Percentiles rank a stretch among this genome's conserved stretches.
phyloP scores from a whole-genome alignment of 2,797 vertebrate species.

The Columba guinea region DNA sequence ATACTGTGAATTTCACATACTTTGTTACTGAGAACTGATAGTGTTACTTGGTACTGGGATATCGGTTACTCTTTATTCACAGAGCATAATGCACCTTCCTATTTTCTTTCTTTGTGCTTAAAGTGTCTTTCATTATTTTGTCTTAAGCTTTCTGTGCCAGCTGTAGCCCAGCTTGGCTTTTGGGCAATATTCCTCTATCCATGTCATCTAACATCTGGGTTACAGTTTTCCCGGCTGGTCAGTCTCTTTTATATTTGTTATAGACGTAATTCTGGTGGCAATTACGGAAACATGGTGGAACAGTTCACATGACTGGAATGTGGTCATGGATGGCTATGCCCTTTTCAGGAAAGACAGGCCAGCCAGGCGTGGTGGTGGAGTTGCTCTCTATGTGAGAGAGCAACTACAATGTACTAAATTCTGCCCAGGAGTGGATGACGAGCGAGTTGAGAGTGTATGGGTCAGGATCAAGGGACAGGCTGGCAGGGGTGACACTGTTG shows the following conservation, averaged over 20 bases:
- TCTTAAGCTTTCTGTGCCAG: neutral
- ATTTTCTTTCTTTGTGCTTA: neutral
- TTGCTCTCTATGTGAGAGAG: too few relatives aligned
- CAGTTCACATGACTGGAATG: too few relatives aligned
- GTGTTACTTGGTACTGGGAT: neutral
- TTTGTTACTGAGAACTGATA: neutral
- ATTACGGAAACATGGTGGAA: too few relatives aligned
- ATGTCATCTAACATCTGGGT: neutral
- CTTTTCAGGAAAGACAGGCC: too few relatives aligned
- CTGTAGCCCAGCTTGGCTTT: neutral
- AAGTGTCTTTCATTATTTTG: neutral
- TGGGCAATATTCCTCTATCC: neutral
- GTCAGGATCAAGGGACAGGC: too few relatives aligned
- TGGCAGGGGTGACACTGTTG: too few relatives aligned
- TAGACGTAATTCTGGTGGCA: rapidly evolving
- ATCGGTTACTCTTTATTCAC: neutral
- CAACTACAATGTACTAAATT: too few relatives aligned
- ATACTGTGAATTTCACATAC: neutral
- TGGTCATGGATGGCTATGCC: too few relatives aligned
- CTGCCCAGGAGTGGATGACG: too few relatives aligned
- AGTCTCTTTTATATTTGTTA: neutral
- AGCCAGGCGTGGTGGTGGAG: too few relatives aligned
- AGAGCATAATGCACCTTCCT: neutral
- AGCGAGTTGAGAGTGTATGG: too few relatives aligned
- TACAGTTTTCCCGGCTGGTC: neutral